Evolutionary conservation across 92 coral and sea anemone species (phyloP).

Genomic region (Paragorgia papillata): DNA sequence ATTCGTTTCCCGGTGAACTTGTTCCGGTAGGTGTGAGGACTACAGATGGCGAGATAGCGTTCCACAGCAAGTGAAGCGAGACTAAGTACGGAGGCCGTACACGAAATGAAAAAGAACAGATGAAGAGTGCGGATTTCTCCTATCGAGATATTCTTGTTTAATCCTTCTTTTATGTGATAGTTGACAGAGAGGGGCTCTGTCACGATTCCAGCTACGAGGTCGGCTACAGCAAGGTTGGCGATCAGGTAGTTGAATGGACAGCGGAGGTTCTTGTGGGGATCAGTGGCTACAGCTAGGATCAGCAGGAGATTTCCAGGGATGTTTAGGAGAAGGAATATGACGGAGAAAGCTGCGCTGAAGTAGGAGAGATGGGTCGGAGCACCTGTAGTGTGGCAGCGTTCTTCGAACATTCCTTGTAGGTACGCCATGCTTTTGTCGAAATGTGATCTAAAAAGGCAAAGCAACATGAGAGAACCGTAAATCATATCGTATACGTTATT

Average conservation of each 20-base stretch:
- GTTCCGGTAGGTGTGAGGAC: constrained; percentile 35
- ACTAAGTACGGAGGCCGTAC: constrained; percentile 79
- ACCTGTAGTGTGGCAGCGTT: constrained; percentile 31
- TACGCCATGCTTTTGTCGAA: constrained; percentile 17
- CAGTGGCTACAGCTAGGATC: constrained; percentile 76
- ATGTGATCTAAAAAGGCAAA: too few species aligned
- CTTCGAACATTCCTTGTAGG: constrained; percentile 35
- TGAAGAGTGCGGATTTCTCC: constrained; percentile 60
- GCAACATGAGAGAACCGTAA: too few species aligned
- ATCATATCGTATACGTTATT: too few species aligned
- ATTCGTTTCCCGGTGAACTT: constrained; percentile 26
- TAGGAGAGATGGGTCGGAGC: constrained; percentile 74
- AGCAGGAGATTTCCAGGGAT: constrained; percentile 78
- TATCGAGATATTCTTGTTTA: constrained; percentile 26
- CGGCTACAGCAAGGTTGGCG: constrained; percentile 76
- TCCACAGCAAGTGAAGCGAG: constrained; percentile 76
- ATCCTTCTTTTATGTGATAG: constrained; percentile 72
- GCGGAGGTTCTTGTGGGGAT: constrained; percentile 77
- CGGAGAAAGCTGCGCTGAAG: constrained; percentile 67
- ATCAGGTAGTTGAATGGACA: constrained; percentile 80
- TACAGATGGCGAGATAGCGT: constrained; percentile 37
- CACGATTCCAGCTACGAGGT: constrained; percentile 73
- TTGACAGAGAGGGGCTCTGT: constrained; percentile 75
- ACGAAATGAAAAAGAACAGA: constrained; percentile 67
- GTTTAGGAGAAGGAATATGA: constrained; percentile 60